Percentiles rank a stretch among this genome's conserved stretches.
Evolutionary conservation across 23 tunicate genomes (phyloP).

Genomic region (Botrylloides violaceus): DNA sequence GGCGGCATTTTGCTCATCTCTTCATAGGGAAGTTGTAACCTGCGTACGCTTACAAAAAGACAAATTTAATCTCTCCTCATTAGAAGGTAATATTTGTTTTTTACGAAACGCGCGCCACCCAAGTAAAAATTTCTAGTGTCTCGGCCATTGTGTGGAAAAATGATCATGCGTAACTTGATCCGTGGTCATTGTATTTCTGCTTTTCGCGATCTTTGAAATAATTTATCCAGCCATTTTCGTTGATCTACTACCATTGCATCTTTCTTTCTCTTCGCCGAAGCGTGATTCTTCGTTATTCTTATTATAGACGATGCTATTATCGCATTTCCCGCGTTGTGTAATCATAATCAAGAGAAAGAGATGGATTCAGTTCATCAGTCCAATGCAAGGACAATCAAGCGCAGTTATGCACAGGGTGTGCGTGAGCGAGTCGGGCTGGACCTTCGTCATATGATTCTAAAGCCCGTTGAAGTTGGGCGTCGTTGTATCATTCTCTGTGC

Average conservation of each 20-base stretch:
- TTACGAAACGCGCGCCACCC: neutral
- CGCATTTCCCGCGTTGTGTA: slow-evolving; percentile 14
- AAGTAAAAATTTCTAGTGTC: slow-evolving; percentile 1
- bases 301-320: slow-evolving; percentile 20
- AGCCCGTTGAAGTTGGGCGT: neutral
- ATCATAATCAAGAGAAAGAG: slow-evolving; percentile 20
- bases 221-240: slow-evolving; percentile 2
- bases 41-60: too few relatives aligned
- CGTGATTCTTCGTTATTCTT: neutral
- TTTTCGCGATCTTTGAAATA: slow-evolving; percentile 13
- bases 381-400: neutral
- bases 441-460: neutral
- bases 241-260: neutral
- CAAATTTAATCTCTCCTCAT: neutral
- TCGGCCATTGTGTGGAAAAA: neutral
- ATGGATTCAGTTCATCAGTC: neutral
- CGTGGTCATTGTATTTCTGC: neutral
- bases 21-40: too few relatives aligned
- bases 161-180: slow-evolving; percentile 1
- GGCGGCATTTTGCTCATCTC: too few relatives aligned
- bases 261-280: neutral
- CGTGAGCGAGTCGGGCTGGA: neutral
- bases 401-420: slow-evolving; percentile 12
- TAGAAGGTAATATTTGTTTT: neutral
- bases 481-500: too few relatives aligned